A percentile compares a stretch with the other conserved stretches of the same genome.
Conservation (phyloP, 2,888 invertebrate species). For the Drosophila kokeensis region DNA sequence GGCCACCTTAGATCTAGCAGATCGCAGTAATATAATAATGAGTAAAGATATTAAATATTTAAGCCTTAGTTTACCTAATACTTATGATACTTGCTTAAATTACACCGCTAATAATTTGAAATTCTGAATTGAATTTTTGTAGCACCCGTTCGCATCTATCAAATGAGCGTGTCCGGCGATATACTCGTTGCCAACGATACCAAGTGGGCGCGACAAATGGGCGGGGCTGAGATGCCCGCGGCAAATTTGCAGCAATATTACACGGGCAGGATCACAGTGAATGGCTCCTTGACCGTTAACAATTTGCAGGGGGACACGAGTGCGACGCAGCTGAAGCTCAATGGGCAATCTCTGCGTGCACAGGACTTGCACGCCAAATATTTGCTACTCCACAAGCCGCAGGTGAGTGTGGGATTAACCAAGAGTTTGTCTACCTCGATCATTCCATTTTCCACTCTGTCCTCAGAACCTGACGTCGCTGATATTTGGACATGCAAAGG, state of each 20-base stretch:
- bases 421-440: not conserved
- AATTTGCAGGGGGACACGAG: slow-evolving; percentile 61
- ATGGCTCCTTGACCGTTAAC: slow-evolving; percentile 75
- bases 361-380: slow-evolving; percentile 56
- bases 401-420: slow-evolving; percentile 60
- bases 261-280: slow-evolving; percentile 73
- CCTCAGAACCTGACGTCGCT: slow-evolving; percentile 59
- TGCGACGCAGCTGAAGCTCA: slow-evolving; percentile 33
- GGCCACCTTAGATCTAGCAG: not conserved
- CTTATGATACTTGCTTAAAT: not conserved
- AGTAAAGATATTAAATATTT: not conserved
- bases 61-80: not conserved
- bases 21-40: not conserved
- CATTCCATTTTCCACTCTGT: not conserved
- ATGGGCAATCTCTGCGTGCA: slow-evolving; percentile 45
- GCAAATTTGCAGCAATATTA: slow-evolving; percentile 76
- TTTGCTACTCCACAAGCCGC: slow-evolving; percentile 65
- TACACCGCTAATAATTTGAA: not conserved
- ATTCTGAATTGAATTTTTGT: not conserved
- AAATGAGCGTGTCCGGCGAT: slow-evolving; percentile 71
- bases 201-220: slow-evolving; percentile 33
- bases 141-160: slow-evolving; percentile 81
- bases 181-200: slow-evolving; percentile 59
- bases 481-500: slow-evolving; percentile 69
- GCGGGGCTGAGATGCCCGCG: not conserved